A percentile compares a stretch with the other conserved stretches of the same genome.
Conservation (phyloP, 2,797 vertebrate genomes). For the Rousettus madagascariensis region DNA sequence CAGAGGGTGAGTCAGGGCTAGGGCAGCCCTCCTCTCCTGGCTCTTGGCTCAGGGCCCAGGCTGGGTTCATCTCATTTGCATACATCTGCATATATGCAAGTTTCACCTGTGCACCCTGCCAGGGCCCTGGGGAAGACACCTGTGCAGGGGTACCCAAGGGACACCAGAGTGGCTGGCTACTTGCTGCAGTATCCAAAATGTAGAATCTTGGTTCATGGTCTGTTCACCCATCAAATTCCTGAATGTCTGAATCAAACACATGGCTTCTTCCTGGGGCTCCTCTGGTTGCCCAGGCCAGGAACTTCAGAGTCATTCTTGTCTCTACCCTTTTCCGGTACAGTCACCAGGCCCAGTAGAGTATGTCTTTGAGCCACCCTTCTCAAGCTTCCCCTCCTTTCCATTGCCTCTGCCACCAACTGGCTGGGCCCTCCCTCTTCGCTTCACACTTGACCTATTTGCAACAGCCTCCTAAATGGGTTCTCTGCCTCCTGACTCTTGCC, state of each 20-base stretch:
- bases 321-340: background rate
- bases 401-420: background rate
- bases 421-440: background rate
- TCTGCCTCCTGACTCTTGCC: background rate
- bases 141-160: constrained; percentile 1
- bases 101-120: constrained; percentile 69
- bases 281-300: background rate
- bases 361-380: background rate
- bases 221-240: background rate
- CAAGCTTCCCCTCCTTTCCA: background rate
- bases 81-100: constrained; percentile 77
- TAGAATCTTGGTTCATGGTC: background rate
- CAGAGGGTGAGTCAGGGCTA: constrained; percentile 74
- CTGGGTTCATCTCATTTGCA: constrained; percentile 62
- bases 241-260: background rate
- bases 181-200: background rate
- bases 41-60: constrained; percentile 43
- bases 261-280: background rate
- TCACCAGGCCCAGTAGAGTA: background rate
- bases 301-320: background rate
- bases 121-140: constrained; percentile 52
- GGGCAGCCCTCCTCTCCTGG: constrained; percentile 42
- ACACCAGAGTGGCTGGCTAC: constrained; percentile 14
- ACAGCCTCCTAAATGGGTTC: background rate
- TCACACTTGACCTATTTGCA: background rate